Base-by-base conservation (phyloP, 2,113 vertebrate genomes). In the Albula glossodonta region DNA sequence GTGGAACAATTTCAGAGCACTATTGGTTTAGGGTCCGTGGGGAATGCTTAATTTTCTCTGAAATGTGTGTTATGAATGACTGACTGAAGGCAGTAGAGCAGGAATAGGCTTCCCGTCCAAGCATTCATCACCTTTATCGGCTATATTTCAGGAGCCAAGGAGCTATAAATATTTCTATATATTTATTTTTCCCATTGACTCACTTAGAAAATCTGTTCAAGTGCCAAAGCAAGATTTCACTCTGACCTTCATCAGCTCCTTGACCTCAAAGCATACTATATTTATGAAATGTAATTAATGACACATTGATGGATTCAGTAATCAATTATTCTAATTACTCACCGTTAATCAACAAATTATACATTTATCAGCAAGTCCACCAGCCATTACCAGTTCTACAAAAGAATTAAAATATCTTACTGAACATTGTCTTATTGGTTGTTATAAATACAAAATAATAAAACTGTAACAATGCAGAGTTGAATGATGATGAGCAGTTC, bases 111-210 rank as follows among this genome's bases (percentile, higher is more conserved):
- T 86, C 88, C 88, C 84, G 84, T 41, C n/a, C 49, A 56, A 56
- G 48, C 87, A 89, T 88, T 88, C 85, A 88, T 89, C 87, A 90
- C 89, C 87, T 86, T 89, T 90, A 88, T 84, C 82, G 83, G 85
- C 87, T 86, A 85, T 87, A 87, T 87, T 70, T 70, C 80, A 87
- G 88, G 87, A 22, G 81, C 87, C 82, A 80, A 25, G 80, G 81
- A 79, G 87, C 84, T 86, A 90, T 89, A 91, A 88, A 90, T 89
- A 88, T 86, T 83, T 85, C 88, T 85, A 89, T 90, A 88, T 88
- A 89, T 88, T 87, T 87, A 88, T 86, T 87, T 88, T 85, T 22
- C 78, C 86, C 85, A 53, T 86, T 90, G 87, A 83, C 80, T 51
- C 66, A 70, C 88, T 88, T 89, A 82, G 79, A 84, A 52, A 88